phyloP scores from a whole-genome alignment of 1,140 invertebrate genomes.

The Uloborus diversus region DNA sequence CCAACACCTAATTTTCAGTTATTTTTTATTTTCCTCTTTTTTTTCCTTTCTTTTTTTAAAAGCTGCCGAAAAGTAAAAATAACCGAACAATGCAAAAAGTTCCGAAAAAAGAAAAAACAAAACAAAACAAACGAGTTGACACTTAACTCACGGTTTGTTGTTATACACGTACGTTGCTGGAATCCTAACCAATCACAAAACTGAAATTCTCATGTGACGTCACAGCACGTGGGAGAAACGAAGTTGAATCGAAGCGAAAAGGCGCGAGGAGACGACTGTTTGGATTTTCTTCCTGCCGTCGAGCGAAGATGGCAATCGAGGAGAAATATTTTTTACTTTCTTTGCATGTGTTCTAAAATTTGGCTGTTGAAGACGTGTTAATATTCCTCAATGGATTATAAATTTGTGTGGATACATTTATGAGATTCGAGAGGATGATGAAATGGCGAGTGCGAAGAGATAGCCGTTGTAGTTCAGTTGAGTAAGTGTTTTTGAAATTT shows the following conservation, averaged over 20 bases:
- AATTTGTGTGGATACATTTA: slow-evolving; percentile 7
- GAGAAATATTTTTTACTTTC: no score
- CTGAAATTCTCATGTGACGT: slow-evolving; percentile 7
- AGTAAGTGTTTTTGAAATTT: slow-evolving; percentile 10
- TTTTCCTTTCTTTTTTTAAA: no score
- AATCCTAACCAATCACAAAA: background rate
- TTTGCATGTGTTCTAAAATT: no score
- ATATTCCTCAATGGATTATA: no score
- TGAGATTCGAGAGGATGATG: slow-evolving; percentile 29
- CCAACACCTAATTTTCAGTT: no score
- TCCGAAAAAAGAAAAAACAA: background rate
- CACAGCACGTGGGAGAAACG: slow-evolving; percentile 34
- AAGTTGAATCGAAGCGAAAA: slow-evolving; percentile 35
- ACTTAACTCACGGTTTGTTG: slow-evolving; percentile 29
- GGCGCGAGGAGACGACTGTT: slow-evolving; percentile 24
- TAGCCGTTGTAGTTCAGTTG: slow-evolving; percentile 13
- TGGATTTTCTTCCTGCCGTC: slow-evolving; percentile 4
- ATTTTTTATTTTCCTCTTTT: no score
- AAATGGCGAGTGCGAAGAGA: slow-evolving; percentile 43
- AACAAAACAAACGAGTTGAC: background rate
- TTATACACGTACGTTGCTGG: background rate
- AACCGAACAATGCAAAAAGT: background rate
- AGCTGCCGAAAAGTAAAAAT: no score
- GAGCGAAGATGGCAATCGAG: no score
- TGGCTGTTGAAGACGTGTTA: no score